Evolutionary conservation across 2,113 vertebrate genomes (phyloP).

Genomic region (Diphyllodes magnificus): DNA sequence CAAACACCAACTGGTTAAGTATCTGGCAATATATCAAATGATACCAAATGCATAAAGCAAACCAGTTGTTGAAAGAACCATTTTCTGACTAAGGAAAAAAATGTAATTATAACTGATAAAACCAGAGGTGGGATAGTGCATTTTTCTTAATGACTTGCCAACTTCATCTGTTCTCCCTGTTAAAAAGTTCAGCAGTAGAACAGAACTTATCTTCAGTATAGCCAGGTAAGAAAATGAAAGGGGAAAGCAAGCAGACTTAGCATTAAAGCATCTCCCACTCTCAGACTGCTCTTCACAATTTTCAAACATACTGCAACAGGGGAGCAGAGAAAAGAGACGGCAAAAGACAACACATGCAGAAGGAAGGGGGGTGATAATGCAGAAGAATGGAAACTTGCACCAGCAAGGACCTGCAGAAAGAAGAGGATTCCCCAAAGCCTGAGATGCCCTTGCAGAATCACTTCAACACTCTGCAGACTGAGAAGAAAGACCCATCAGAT

Average conservation of each 20-base stretch:
- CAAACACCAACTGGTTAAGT: not conserved
- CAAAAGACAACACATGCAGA: not conserved
- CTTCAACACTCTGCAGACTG: not conserved
- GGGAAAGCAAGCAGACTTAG: not conserved
- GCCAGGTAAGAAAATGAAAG: not conserved
- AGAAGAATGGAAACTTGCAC: not conserved
- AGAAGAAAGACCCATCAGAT: not conserved
- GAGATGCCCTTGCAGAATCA: not conserved
- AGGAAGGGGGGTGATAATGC: fast-evolving
- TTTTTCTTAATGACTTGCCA: not conserved
- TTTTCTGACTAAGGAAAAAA: not conserved
- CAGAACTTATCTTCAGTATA: not conserved
- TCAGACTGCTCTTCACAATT: not conserved
- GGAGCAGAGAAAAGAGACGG: not conserved
- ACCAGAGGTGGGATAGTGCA: not conserved
- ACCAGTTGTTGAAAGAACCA: not conserved
- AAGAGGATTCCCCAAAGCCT: not conserved
- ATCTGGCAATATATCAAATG: not conserved
- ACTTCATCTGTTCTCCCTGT: not conserved
- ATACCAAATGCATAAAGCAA: not conserved
- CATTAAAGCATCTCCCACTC: not conserved
- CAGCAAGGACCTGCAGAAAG: not conserved
- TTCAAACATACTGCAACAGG: not conserved
- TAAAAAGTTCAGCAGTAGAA: not conserved
- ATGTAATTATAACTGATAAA: not conserved